phyloP scores from a whole-genome alignment of 2,113 vertebrate species.

The Chelonoidis abingdonii region DNA sequence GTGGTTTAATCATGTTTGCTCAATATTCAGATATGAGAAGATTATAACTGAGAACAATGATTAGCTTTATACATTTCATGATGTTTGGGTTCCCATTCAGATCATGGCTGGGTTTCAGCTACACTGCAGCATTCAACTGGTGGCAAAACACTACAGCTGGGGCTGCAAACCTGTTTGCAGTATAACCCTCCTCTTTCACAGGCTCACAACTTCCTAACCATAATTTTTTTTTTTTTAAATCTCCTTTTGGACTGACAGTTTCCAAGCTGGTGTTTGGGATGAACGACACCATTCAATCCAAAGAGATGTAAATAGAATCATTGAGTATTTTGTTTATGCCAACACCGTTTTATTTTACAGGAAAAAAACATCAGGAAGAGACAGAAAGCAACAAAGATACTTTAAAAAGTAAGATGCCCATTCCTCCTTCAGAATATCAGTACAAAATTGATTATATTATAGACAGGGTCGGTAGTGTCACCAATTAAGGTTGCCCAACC shows the following conservation, averaged over 20 bases:
- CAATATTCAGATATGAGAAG: slow-evolving; percentile 21
- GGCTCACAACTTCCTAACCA: not conserved
- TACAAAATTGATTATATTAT: too few species aligned
- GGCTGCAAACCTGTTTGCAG: not conserved
- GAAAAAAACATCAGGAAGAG: too few species aligned
- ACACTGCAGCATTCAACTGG: accelerated
- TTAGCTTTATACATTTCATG: not conserved
- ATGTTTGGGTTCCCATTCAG: not conserved
- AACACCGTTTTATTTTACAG: too few species aligned
- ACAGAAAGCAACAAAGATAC: too few species aligned
- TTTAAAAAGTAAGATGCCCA: too few species aligned
- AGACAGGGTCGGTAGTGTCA: too few species aligned
- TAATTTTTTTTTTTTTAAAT: not conserved
- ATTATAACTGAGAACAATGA: not conserved
- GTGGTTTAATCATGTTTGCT: slow-evolving; percentile 31
- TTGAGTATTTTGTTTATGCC: not conserved
- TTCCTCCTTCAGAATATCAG: too few species aligned
- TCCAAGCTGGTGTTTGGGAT: not conserved
- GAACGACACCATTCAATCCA: not conserved
- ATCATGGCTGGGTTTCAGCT: not conserved
- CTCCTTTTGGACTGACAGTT: not conserved
- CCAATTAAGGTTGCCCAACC: too few species aligned
- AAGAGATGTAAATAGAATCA: not conserved
- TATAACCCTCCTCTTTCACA: not conserved
- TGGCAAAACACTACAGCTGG: too few species aligned